phyloP scores from a whole-genome alignment of 2,113 vertebrate genomes.

The Platanista minor region DNA sequence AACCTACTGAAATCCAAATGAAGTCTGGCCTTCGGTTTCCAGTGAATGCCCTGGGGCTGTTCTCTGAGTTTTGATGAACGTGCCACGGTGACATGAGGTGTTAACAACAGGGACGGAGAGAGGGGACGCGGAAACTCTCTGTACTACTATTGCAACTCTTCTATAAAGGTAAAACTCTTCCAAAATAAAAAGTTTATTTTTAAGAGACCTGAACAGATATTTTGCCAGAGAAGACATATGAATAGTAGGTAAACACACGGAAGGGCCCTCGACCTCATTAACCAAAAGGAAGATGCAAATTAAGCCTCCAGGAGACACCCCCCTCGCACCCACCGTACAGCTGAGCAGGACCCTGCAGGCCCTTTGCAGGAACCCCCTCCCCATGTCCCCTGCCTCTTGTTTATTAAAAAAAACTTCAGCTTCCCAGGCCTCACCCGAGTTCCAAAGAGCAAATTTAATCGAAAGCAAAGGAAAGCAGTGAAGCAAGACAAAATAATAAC shows the following conservation, averaged over 20 bases:
- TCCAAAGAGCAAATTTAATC: too few relatives aligned
- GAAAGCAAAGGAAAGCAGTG: too few relatives aligned
- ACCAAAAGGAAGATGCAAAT: background rate
- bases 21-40: background rate
- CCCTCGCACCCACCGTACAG: background rate
- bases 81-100: fast-evolving
- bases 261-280: background rate
- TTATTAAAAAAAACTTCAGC: too few relatives aligned
- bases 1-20: background rate
- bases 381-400: too few relatives aligned
- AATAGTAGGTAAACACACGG: background rate
- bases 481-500: too few relatives aligned
- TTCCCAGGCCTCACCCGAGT: too few relatives aligned
- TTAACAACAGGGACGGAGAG: fast-evolving
- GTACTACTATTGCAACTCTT: too few relatives aligned
- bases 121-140: background rate
- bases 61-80: fast-evolving
- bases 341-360: too few relatives aligned
- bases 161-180: background rate
- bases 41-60: background rate
- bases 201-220: background rate
- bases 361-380: too few relatives aligned
- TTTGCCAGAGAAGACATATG: background rate
- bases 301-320: background rate
- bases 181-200: too few relatives aligned